Evolutionary conservation across 2,888 invertebrate species (phyloP).

Genomic region (Lasioglossum malachurum): DNA sequence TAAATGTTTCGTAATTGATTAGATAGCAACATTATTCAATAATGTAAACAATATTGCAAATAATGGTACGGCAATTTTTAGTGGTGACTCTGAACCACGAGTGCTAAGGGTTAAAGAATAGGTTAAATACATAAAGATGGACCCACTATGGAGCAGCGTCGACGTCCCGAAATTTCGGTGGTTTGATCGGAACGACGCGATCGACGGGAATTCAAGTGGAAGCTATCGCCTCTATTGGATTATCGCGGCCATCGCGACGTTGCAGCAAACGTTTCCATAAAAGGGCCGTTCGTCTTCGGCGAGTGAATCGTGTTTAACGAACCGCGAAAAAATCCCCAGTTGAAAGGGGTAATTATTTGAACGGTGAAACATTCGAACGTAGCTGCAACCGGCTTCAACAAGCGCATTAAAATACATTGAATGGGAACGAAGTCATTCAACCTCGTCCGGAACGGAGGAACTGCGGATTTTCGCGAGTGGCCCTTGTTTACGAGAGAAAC

Average conservation of each 20-base stretch:
- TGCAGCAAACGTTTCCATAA: constrained; percentile 38
- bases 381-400: constrained; percentile 32
- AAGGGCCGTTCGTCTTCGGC: constrained; percentile 36
- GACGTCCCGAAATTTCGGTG: background rate
- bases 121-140: background rate
- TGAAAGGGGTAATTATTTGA: constrained; percentile 58
- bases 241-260: constrained; percentile 36
- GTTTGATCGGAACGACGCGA: background rate
- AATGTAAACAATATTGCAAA: no score
- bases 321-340: constrained; percentile 42
- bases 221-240: constrained; percentile 34
- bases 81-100: no score
- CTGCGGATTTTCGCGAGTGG: constrained; percentile 13
- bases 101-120: background rate
- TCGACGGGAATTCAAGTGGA: constrained; percentile 16
- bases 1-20: no score
- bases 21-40: no score
- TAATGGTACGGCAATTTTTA: no score
- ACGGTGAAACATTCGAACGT: constrained; percentile 34
- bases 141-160: background rate
- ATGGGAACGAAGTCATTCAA: constrained; percentile 10
- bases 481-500: constrained; percentile 27
- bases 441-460: background rate
- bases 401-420: constrained; percentile 48
- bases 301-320: constrained; percentile 66